phyloP scores from a whole-genome alignment of 1,140 invertebrate genomes.

The Rhysida immarginata region DNA sequence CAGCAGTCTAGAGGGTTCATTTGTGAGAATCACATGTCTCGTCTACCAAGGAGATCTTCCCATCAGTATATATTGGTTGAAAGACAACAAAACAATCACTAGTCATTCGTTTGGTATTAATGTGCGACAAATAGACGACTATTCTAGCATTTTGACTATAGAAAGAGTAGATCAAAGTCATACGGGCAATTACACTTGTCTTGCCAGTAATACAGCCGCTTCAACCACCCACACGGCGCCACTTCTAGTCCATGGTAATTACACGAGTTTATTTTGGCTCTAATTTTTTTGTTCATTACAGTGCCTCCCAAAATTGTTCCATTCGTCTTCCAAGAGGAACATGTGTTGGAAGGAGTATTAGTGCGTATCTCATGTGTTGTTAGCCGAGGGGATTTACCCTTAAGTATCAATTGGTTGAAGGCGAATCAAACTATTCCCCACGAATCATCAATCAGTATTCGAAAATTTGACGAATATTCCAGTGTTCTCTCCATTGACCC shows the following conservation, averaged over 20 bases:
- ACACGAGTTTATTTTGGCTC: no score
- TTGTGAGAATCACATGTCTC: no score
- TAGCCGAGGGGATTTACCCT: no score
- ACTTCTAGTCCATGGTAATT: no score
- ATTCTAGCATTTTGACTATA: slow-evolving; percentile 30
- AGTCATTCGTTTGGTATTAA: no score
- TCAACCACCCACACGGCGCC: slow-evolving; percentile 40
- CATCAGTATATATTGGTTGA: no score
- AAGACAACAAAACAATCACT: no score
- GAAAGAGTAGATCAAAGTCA: slow-evolving; percentile 33
- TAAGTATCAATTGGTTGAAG: not conserved
- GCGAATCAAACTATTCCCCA: slow-evolving; percentile 13
- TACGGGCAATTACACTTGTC: slow-evolving; percentile 59
- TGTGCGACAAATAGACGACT: no score
- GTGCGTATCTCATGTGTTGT: not conserved
- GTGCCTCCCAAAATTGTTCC: slow-evolving; percentile 19
- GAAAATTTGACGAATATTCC: slow-evolving; percentile 13
- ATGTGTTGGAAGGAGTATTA: no score
- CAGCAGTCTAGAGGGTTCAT: no score
- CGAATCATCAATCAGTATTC: slow-evolving; percentile 6
- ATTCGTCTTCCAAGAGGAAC: slow-evolving; percentile 23
- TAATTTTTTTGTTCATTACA: slow-evolving; percentile 15
- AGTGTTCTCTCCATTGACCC: slow-evolving; percentile 40
- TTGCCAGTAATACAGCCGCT: slow-evolving; percentile 49
- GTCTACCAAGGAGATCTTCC: no score